Evolutionary conservation across 2,888 invertebrate genomes (phyloP).

Genomic region (Metallyticus violacea): DNA sequence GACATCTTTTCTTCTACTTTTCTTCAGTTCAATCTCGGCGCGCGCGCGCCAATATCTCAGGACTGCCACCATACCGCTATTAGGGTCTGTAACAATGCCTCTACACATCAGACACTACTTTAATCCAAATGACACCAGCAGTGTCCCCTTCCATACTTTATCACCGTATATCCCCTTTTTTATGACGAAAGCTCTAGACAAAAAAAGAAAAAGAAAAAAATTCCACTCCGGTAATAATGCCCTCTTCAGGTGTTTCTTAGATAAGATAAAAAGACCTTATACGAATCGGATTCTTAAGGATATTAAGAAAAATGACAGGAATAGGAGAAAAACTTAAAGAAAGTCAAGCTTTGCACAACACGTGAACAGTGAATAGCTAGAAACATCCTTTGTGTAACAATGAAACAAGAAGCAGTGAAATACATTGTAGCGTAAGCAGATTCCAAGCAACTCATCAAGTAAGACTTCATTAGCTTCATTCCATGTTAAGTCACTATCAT

Average conservation of each 20-base stretch:
- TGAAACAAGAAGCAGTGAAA: too few relatives aligned
- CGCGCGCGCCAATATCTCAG: constrained; percentile 14
- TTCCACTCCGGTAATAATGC: not conserved
- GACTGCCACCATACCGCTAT: not conserved
- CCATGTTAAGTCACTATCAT: too few relatives aligned
- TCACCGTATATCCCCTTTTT: not conserved
- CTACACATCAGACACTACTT: not conserved
- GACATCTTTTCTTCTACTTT: constrained; percentile 27
- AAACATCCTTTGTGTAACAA: too few relatives aligned
- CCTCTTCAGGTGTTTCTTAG: not conserved
- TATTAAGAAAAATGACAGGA: not conserved
- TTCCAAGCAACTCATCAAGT: too few relatives aligned
- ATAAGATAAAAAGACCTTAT: not conserved
- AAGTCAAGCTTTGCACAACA: too few relatives aligned
- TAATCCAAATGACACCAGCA: constrained; percentile 11
- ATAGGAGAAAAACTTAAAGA: too few relatives aligned
- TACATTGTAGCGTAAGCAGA: too few relatives aligned
- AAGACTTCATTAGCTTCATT: too few relatives aligned
- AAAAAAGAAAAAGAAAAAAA: not conserved
- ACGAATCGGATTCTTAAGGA: not conserved
- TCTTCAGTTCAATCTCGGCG: constrained; percentile 2
- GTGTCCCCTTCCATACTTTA: not conserved
- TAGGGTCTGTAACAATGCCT: not conserved
- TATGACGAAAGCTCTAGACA: not conserved
- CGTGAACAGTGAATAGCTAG: too few relatives aligned